Conservation (phyloP, 2,797 vertebrate genomes). For the Salmo trutta region DNA sequence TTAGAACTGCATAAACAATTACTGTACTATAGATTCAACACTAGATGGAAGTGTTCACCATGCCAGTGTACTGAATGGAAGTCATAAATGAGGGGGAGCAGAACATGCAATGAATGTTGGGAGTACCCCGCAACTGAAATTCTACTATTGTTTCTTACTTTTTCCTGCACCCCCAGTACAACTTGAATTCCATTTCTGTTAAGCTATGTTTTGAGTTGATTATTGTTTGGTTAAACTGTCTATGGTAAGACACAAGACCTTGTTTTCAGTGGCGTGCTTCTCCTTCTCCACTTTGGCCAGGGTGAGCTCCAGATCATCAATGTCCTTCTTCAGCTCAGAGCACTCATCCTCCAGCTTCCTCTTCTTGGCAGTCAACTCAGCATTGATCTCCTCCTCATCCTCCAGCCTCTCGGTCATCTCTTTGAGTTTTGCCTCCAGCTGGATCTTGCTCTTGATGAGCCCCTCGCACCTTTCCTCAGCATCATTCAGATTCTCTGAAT, state of each 20-base stretch:
- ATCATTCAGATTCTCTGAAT: neutral
- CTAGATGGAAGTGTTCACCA: no score
- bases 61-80: no score
- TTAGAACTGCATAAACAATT: neutral
- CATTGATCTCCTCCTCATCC: neutral
- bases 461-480: neutral
- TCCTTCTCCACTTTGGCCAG: neutral
- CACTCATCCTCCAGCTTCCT: neutral
- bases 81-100: no score
- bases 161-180: no score
- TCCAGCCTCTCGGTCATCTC: neutral
- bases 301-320: neutral
- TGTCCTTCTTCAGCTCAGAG: neutral
- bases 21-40: no score
- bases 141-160: no score
- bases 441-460: constrained; percentile 3
- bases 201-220: neutral
- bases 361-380: neutral
- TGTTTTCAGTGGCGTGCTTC: constrained; percentile 62
- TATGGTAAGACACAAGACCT: neutral
- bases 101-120: no score
- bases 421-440: neutral
- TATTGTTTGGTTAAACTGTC: neutral
- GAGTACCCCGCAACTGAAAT: no score
- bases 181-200: neutral